phyloP scores from a whole-genome alignment of 2,797 vertebrate species.

The Pygocentrus nattereri region DNA sequence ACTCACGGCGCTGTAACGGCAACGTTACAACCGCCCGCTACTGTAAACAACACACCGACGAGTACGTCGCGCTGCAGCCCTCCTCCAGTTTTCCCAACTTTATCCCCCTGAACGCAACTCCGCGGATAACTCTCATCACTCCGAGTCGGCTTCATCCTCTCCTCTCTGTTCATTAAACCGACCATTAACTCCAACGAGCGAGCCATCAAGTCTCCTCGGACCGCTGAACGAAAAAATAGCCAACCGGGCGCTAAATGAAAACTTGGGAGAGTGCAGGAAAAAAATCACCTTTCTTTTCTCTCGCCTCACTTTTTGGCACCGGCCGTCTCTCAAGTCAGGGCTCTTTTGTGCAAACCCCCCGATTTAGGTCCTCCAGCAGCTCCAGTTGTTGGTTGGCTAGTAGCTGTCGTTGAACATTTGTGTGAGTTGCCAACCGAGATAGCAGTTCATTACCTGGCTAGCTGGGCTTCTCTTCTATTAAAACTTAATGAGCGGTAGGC shows the following conservation, averaged over 20 bases:
- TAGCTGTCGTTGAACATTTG: constrained; percentile 70
- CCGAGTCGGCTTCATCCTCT: not conserved
- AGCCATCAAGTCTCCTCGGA: constrained; percentile 8
- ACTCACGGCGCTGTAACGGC: not conserved
- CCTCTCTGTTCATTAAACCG: constrained; percentile 22
- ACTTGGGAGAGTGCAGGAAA: constrained; percentile 33
- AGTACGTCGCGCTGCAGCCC: not conserved
- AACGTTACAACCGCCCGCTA: not conserved
- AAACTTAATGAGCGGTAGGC: constrained; percentile 63
- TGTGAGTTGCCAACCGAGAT: constrained; percentile 73
- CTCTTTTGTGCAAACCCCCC: constrained; percentile 66
- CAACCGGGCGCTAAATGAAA: constrained; percentile 6
- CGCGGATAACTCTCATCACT: constrained; percentile 26
- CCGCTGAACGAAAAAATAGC: constrained; percentile 11
- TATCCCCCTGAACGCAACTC: constrained; percentile 43
- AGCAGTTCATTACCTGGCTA: constrained; percentile 71
- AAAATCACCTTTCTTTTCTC: constrained; percentile 52
- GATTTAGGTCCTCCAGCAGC: constrained; percentile 55
- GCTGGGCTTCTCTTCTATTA: constrained; percentile 51
- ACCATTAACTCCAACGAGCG: not conserved
- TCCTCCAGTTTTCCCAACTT: not conserved
- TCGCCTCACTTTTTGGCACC: constrained; percentile 57
- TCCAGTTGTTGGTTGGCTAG: constrained; percentile 69
- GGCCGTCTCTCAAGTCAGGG: constrained; percentile 54
- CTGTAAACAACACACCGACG: not conserved